Evolutionary conservation across 2,113 vertebrate genomes (phyloP).

Genomic region (Centrocercus urophasianus): DNA sequence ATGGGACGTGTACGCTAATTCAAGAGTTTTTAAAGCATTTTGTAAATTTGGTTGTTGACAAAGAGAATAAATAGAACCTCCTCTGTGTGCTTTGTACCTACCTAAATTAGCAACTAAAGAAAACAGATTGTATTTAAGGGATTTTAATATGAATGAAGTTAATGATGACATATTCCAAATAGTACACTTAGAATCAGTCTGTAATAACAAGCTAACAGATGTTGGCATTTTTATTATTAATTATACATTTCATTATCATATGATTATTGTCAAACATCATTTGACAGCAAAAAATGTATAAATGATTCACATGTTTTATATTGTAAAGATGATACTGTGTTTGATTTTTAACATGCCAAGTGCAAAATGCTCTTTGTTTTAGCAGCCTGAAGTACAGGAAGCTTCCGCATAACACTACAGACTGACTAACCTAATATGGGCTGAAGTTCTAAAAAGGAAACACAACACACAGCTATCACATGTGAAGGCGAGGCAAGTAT

Average conservation of each 20-base stretch:
- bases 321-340: constrained; percentile 48
- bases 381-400: constrained; percentile 33
- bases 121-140: constrained; percentile 82
- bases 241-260: constrained; percentile 88
- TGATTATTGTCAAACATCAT: constrained; percentile 83
- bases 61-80: constrained; percentile 48
- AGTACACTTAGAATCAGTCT: constrained; percentile 78
- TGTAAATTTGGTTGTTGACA: constrained; percentile 57
- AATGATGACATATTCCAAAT: constrained; percentile 82
- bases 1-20: constrained; percentile 17
- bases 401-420: constrained; percentile 12
- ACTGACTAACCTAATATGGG: constrained; percentile 27
- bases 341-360: constrained; percentile 71
- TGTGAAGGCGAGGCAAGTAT: constrained; percentile 33
- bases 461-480: neutral
- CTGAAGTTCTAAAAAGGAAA: constrained; percentile 16
- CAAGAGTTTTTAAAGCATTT: constrained; percentile 63
- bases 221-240: constrained; percentile 88
- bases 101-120: constrained; percentile 80
- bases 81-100: constrained; percentile 63
- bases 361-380: constrained; percentile 58
- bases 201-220: constrained; percentile 84
- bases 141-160: constrained; percentile 86
- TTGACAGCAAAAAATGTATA: constrained; percentile 74
- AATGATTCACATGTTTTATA: constrained; percentile 75